Conservation (phyloP, 2,888 invertebrate species). For the Dasypogon diadema region DNA sequence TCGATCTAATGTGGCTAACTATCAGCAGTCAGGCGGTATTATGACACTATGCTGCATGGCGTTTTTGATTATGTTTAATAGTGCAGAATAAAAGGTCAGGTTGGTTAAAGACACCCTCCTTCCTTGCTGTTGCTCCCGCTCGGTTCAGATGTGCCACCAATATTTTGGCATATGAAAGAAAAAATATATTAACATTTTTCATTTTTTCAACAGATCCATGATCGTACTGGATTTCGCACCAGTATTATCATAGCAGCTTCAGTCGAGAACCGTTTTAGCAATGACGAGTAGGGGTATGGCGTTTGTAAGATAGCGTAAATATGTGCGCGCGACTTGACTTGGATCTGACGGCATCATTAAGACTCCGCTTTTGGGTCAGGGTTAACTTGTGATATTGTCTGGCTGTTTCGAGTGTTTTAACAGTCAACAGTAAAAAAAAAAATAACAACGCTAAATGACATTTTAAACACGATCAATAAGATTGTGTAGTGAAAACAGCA, state of each 20-base stretch:
- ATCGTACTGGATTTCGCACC: neutral
- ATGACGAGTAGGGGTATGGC: neutral
- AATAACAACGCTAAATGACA: neutral
- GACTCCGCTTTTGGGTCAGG: constrained; percentile 65
- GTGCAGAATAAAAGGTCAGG: constrained; percentile 30
- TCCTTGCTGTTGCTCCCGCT: neutral
- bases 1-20: constrained; percentile 1
- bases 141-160: neutral
- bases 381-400: constrained; percentile 65
- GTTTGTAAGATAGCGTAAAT: constrained; percentile 16
- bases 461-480: neutral
- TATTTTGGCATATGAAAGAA: neutral
- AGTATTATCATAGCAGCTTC: neutral
- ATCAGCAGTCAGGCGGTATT: neutral
- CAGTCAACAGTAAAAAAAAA: neutral
- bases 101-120: neutral
- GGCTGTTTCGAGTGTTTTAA: constrained; percentile 56
- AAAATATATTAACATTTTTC: neutral
- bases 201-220: neutral
- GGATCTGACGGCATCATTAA: constrained; percentile 56
- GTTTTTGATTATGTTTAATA: constrained; percentile 14
- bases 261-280: constrained; percentile 17
- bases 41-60: neutral
- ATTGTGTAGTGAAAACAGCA: neutral
- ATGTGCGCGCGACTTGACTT: constrained; percentile 46